These are phyloP conservation scores for Ypsolopha scabrella DNA, from an alignment of 2,888 invertebrate genomes.

Conservation along the genomic window DNA sequence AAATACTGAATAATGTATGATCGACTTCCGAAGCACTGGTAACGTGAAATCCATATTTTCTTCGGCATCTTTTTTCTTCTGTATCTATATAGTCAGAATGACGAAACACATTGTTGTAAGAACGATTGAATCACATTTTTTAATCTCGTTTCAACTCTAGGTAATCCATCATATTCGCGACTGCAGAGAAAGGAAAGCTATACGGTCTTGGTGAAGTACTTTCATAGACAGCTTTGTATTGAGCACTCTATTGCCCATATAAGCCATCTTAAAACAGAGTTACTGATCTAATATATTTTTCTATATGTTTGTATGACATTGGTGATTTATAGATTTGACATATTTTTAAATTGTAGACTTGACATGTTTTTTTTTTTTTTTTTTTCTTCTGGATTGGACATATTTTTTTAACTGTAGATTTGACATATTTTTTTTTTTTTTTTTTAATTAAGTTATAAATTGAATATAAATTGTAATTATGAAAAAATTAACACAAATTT, in stretches of 20 bases:
- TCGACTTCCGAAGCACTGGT: not conserved
- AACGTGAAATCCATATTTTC: not conserved
- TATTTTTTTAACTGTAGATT: too few species aligned
- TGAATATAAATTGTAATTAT: too few species aligned
- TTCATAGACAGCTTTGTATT: constrained; percentile 22
- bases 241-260: not conserved
- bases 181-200: constrained; percentile 34
- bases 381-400: too few species aligned
- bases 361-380: too few species aligned
- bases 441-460: too few species aligned
- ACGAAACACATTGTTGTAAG: not conserved
- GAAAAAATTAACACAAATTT: too few species aligned
- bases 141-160: not conserved
- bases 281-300: too few species aligned
- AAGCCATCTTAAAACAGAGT: too few species aligned
- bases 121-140: not conserved
- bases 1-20: constrained; percentile 2
- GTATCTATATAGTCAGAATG: not conserved
- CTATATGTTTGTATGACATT: too few species aligned
- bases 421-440: too few species aligned
- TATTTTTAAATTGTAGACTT: too few species aligned
- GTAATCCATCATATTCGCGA: not conserved
- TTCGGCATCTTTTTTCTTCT: not conserved
- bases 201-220: constrained; percentile 31
- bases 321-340: too few species aligned